A percentile compares a stretch with the other conserved stretches of the same genome.
These are phyloP conservation scores for Monarcha castaneiventris DNA, from an alignment of 2,113 vertebrate genomes.

Conservation along the genomic window DNA sequence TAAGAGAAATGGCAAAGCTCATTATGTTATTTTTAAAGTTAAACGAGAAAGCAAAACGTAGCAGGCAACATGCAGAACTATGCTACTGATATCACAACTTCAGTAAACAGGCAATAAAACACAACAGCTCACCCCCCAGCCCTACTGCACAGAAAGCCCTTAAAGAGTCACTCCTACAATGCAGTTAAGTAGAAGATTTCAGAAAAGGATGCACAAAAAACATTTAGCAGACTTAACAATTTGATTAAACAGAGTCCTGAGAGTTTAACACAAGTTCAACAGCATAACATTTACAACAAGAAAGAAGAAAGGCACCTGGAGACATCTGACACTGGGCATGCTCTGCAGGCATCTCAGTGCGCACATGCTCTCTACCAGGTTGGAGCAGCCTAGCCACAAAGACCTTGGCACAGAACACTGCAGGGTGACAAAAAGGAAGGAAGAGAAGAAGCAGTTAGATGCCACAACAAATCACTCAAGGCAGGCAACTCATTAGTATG, in stretches of 20 bases:
- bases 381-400: constrained; percentile 99
- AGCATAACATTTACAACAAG: constrained; percentile 87
- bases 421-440: constrained; percentile 95
- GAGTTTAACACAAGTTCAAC: constrained; percentile 81
- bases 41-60: constrained; percentile 68
- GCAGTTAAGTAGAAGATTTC: constrained; percentile 63
- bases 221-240: constrained; percentile 81
- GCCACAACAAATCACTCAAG: constrained; percentile 83
- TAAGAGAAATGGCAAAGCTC: constrained; percentile 42
- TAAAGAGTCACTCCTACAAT: constrained; percentile 47
- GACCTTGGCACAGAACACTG: constrained; percentile 99
- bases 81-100: constrained; percentile 64
- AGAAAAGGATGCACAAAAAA: constrained; percentile 79
- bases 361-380: constrained; percentile 99
- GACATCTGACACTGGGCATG: constrained; percentile 99
- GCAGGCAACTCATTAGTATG: constrained; percentile 80
- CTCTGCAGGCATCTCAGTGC: constrained; percentile 99
- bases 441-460: constrained; percentile 90
- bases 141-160: constrained; percentile 41
- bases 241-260: constrained; percentile 79
- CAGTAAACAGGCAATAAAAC: constrained; percentile 54
- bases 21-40: neutral
- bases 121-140: constrained; percentile 56
- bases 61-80: constrained; percentile 72
- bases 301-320: constrained; percentile 97